Percentiles rank a stretch among this genome's conserved stretches.
phyloP scores from a whole-genome alignment of 2,888 invertebrate species.

The Drosophila merina region DNA sequence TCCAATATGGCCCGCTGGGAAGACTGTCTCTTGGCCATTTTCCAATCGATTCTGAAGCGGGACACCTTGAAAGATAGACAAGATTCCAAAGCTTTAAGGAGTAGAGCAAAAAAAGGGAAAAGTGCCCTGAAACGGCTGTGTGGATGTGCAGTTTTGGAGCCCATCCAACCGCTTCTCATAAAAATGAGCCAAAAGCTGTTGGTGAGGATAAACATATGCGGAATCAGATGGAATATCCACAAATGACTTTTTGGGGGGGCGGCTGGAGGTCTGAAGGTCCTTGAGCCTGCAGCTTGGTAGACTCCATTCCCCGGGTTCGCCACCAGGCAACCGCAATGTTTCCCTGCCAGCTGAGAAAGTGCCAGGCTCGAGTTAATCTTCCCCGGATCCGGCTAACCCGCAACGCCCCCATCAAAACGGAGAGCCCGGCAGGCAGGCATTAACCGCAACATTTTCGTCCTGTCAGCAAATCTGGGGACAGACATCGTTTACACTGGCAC shows the following conservation, averaged over 20 bases:
- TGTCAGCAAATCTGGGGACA: constrained; percentile 25
- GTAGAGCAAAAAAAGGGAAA: neutral
- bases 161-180: neutral
- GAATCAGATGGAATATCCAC: neutral
- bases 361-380: constrained; percentile 2
- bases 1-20: no score
- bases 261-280: neutral
- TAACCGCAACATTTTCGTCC: constrained; percentile 31
- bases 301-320: neutral
- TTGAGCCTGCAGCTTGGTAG: neutral
- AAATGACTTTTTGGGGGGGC: neutral
- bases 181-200: neutral
- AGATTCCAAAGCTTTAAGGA: neutral
- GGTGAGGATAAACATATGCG: neutral
- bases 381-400: neutral
- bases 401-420: neutral
- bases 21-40: no score
- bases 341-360: constrained; percentile 11
- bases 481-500: constrained; percentile 10
- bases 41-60: no score
- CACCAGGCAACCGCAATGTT: constrained; percentile 16
- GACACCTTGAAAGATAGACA: no score
- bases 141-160: neutral
- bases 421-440: constrained; percentile 1
- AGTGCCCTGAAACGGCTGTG: neutral